Evolutionary conservation across 2,888 invertebrate genomes (phyloP), one percentile per base, ranked within the genome.

Genomic region (Ametastegia equiseti): DNA sequence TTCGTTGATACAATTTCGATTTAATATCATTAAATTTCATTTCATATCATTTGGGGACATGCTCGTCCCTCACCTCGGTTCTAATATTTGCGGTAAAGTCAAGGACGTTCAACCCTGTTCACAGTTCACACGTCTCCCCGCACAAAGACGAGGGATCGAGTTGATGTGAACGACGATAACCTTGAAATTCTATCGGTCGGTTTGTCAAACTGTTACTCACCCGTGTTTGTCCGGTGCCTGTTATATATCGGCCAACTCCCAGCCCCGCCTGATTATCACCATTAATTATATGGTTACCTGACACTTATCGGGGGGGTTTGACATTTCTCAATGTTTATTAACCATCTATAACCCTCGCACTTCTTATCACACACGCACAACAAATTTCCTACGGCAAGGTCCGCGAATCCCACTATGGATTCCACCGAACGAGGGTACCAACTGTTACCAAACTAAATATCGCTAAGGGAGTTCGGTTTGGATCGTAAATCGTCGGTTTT

Each of bases 71-170:
- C 11, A 54, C 19, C 7, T 54, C 11, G 54, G 54, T 11, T 54
- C 23, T 54, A 54, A 54, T 54, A 54, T 54, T 54, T 54, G 19
- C 54, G 19, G 54, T 54, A 86, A 88, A 89, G 88, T 89, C 89
- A 89, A 89, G 89, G 89, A 86, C 88, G 86, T 86, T 84, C 84
- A 84, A 88, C 84, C 75, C 81, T 82, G 71, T 71, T 9, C 45
- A 27, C 39, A 67, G 36, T 23, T n/a, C n/a, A 23, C 63, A 11
- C 30, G 19, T 39, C 30, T 33, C 54, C 45, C 54, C n/a, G 50
- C 50, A 75, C 75, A 75, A 75, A 75, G 75, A 71, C 45, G 47
- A 47, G 27, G n/a, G 42, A 47, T 39, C 71, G 71, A 45, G 71
- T 45, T 45, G 71, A 47, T 71, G 45, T 71, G 15, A 11, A 71